These are phyloP conservation scores for Otis tarda DNA, from an alignment of 2,113 vertebrate genomes.

Conservation along the genomic window DNA sequence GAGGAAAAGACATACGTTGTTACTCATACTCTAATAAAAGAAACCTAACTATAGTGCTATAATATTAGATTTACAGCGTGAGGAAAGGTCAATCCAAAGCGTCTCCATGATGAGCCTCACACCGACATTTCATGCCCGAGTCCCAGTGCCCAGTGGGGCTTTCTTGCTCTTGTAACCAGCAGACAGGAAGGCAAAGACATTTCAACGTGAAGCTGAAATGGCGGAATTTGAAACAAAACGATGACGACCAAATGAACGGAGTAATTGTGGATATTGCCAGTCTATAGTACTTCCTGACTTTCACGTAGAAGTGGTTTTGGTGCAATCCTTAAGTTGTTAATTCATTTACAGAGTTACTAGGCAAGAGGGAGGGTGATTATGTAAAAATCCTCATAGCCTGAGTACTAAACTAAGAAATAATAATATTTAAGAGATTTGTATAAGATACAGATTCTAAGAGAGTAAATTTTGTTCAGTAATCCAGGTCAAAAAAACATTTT, in stretches of 20 bases:
- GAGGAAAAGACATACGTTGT: background rate
- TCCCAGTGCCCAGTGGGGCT: fast-evolving
- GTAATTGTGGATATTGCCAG: fast-evolving
- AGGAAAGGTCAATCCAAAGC: background rate
- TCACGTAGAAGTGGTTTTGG: fast-evolving
- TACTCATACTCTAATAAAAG: slow-evolving; percentile 28
- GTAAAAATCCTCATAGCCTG: background rate
- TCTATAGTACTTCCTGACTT: fast-evolving
- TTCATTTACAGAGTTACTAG: background rate
- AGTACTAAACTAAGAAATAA: background rate
- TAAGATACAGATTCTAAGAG: fast-evolving
- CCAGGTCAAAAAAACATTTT: fast-evolving
- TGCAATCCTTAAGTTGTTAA: fast-evolving
- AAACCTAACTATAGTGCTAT: background rate
- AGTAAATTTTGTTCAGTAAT: too few relatives aligned
- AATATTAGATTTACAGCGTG: background rate
- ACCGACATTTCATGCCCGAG: fast-evolving
- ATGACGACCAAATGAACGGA: fast-evolving
- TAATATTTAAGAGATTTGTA: background rate
- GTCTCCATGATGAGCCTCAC: fast-evolving
- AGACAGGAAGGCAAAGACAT: background rate
- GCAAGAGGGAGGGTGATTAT: background rate
- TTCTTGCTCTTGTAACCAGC: background rate
- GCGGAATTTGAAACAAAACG: fast-evolving
- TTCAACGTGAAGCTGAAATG: background rate